Conservation (phyloP, 2,888 invertebrate genomes). For the Lamproptera curius region DNA sequence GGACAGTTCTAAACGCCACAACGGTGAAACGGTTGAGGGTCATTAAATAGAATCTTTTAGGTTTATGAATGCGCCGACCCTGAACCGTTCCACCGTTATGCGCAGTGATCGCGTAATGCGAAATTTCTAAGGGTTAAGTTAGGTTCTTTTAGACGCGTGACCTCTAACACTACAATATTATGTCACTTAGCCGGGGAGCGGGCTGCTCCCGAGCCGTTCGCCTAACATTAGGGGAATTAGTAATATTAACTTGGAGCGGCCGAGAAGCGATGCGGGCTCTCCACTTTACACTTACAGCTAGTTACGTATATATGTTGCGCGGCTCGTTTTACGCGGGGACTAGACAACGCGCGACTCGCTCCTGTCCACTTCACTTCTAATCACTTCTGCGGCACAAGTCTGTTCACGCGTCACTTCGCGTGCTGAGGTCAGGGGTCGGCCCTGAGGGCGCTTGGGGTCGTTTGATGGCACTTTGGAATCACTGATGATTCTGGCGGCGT, state of each 20-base stretch:
- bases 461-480: constrained; percentile 15
- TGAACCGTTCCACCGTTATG: constrained; percentile 5
- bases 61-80: neutral
- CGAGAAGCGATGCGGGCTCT: constrained; percentile 33
- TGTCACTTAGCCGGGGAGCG: neutral
- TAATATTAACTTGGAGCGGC: constrained; percentile 19
- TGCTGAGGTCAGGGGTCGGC: constrained; percentile 1
- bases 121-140: neutral
- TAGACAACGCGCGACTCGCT: constrained; percentile 52
- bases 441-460: neutral
- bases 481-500: neutral
- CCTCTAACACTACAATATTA: constrained; percentile 13
- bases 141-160: neutral
- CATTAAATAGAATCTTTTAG: constrained; percentile 8
- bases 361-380: constrained; percentile 16
- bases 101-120: neutral
- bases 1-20: constrained; percentile 1
- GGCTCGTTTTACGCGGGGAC: constrained; percentile 52
- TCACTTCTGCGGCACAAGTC: constrained; percentile 3
- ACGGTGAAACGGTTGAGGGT: constrained; percentile 2
- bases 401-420: constrained; percentile 8
- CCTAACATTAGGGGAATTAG: constrained; percentile 6
- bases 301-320: constrained; percentile 68
- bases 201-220: constrained; percentile 1
- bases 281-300: constrained; percentile 47